Percentiles rank a stretch among this genome's conserved stretches.
Evolutionary conservation across 1,140 invertebrate genomes (phyloP).

Genomic region (Drosophila biarmipes): DNA sequence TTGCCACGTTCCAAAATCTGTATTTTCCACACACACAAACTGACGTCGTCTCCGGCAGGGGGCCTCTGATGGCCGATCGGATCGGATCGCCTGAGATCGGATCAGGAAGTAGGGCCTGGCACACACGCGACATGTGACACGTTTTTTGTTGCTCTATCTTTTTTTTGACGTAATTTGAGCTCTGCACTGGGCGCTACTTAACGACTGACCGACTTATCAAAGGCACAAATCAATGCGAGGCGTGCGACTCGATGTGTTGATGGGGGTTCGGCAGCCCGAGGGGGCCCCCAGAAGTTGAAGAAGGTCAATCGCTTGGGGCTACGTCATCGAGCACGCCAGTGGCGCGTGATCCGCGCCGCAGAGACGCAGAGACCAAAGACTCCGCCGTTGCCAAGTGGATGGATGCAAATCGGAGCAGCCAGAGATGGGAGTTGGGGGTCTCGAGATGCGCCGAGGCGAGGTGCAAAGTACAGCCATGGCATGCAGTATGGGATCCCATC

Average conservation of each 20-base stretch:
- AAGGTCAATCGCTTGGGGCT: conserved; percentile 39
- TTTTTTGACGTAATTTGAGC: conserved; percentile 62
- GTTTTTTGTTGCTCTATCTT: neutral
- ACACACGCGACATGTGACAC: conserved; percentile 50
- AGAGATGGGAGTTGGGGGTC: conserved; percentile 6
- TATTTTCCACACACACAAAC: conserved; percentile 16
- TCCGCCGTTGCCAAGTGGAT: conserved; percentile 43
- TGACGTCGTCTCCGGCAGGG: conserved; percentile 50
- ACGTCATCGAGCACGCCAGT: conserved; percentile 64
- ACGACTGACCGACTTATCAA: conserved; percentile 53
- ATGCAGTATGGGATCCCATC: neutral
- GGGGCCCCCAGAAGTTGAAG: conserved; percentile 13
- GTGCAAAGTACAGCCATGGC: conserved; percentile 61
- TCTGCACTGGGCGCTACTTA: conserved; percentile 27
- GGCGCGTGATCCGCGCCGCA: conserved; percentile 46
- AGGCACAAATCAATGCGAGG: conserved; percentile 32
- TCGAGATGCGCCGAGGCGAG: conserved; percentile 9
- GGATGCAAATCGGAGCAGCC: conserved; percentile 29
- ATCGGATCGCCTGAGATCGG: conserved; percentile 16
- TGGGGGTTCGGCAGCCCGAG: neutral
- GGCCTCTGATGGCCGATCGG: conserved; percentile 13
- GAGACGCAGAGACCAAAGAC: conserved; percentile 18
- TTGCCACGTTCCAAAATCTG: conserved; percentile 28
- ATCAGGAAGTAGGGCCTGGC: conserved; percentile 30
- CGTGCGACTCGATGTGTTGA: conserved; percentile 30